A percentile compares a stretch with the other conserved stretches of the same genome.
Conservation (phyloP, 2,113 vertebrate genomes). For the Cyrtonyx montezumae region DNA sequence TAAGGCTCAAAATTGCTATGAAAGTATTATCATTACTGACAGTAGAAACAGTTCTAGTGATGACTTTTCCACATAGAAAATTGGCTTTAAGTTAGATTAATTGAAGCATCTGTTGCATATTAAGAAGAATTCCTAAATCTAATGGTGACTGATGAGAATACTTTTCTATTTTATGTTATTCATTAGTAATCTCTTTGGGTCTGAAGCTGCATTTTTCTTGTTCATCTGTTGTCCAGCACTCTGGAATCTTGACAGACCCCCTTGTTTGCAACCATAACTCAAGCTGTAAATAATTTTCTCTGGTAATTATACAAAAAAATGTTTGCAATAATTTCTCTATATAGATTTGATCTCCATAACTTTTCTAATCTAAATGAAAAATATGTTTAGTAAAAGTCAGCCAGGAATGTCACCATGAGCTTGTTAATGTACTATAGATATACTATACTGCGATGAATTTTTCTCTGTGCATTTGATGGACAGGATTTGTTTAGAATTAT, state of each 20-base stretch:
- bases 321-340: not conserved
- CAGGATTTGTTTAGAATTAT: slow-evolving; percentile 48
- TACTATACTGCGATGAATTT: not conserved
- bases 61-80: not conserved
- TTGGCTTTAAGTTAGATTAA: slow-evolving; percentile 12
- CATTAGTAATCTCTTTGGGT: not conserved
- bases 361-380: slow-evolving; percentile 27
- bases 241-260: not conserved
- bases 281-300: not conserved
- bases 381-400: not conserved
- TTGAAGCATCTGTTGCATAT: not conserved
- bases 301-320: not conserved
- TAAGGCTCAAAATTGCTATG: not conserved
- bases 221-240: not conserved
- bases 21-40: not conserved
- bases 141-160: not conserved
- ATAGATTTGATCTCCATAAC: not conserved
- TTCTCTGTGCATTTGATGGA: not conserved
- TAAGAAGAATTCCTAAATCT: not conserved
- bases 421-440: not conserved
- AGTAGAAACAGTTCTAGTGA: not conserved
- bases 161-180: not conserved
- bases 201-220: not conserved
- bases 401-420: not conserved
- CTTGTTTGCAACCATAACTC: not conserved